Conservation (phyloP, 2,113 vertebrate genomes). For the Lasiurus borealis region DNA sequence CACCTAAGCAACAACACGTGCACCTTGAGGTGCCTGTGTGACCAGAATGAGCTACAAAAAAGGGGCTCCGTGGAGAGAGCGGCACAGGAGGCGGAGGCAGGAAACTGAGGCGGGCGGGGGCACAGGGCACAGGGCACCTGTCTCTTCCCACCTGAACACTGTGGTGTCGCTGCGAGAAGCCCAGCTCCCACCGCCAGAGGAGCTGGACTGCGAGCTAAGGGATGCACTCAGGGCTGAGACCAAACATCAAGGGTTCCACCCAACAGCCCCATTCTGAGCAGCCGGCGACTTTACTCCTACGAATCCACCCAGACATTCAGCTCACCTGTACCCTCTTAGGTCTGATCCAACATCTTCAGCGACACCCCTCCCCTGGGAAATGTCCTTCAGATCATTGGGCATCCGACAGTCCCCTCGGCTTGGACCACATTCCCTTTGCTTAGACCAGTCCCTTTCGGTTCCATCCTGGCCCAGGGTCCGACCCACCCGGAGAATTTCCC, state of each 20-base stretch:
- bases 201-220: background rate
- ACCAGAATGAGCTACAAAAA: background rate
- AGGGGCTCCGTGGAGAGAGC: background rate
- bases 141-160: background rate
- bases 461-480: no score
- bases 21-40: background rate
- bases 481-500: no score
- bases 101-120: background rate
- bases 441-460: no score
- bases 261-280: background rate
- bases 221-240: background rate
- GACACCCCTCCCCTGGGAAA: background rate
- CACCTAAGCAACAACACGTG: background rate
- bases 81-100: background rate
- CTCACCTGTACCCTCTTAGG: background rate
- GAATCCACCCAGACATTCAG: background rate
- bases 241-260: background rate
- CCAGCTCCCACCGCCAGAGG: background rate
- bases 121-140: background rate
- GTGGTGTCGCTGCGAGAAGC: background rate
- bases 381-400: no score
- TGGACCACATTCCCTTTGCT: no score
- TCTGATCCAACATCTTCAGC: no score
- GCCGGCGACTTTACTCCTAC: background rate
- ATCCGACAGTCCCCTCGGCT: no score